phyloP scores from a whole-genome alignment of 2,113 vertebrate species.

The Corynorhinus townsendii region DNA sequence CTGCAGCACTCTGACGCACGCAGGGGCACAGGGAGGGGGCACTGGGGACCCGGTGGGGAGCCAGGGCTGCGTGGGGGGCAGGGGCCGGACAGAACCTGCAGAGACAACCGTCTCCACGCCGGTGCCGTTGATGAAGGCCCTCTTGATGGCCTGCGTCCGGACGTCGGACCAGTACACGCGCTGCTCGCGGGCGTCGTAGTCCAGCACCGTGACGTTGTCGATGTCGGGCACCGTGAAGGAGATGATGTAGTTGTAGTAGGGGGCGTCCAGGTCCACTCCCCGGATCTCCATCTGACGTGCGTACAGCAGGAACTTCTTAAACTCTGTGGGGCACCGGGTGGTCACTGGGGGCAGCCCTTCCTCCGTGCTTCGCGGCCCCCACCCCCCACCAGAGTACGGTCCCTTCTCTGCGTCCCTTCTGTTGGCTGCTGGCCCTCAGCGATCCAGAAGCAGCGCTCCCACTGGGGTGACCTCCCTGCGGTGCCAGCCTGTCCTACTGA shows the following conservation, averaged over 20 bases:
- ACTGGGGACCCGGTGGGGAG: too few species aligned
- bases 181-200: slow-evolving; percentile 93
- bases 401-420: neutral
- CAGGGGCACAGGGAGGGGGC: neutral
- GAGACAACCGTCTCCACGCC: slow-evolving; percentile 94
- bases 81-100: slow-evolving; percentile 71
- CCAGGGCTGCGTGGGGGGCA: neutral
- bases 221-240: slow-evolving; percentile 99
- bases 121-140: slow-evolving; percentile 97
- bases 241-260: slow-evolving; percentile 99
- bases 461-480: accelerated
- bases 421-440: accelerated
- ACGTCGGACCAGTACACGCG: slow-evolving; percentile 99
- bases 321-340: slow-evolving; percentile 80
- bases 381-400: neutral
- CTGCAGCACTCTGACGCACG: neutral
- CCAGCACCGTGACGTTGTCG: slow-evolving; percentile 96
- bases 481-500: neutral
- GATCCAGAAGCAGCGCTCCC: neutral
- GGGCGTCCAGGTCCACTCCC: slow-evolving; percentile 95
- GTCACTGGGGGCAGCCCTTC: neutral
- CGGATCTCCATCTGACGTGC: slow-evolving; percentile 98
- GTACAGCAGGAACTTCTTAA: slow-evolving; percentile 96
- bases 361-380: neutral
- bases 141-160: slow-evolving; percentile 96